A percentile compares a stretch with the other conserved stretches of the same genome.
Conservation (phyloP, 2,797 vertebrate genomes). For the Numenius phaeopus region DNA sequence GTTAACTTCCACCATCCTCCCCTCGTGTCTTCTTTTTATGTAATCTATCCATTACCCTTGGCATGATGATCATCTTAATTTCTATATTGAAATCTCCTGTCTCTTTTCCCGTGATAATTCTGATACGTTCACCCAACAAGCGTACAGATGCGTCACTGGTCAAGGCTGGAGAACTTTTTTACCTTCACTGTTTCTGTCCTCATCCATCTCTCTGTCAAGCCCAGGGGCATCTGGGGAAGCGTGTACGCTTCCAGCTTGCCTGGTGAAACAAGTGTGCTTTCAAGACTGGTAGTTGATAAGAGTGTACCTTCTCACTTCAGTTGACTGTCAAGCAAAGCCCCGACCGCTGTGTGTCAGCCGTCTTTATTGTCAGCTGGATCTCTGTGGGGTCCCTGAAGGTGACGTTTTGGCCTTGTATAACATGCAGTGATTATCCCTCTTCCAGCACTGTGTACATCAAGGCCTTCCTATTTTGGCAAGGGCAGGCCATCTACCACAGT, state of each 20-base stretch:
- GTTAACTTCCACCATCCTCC: neutral
- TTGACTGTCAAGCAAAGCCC: neutral
- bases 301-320: neutral
- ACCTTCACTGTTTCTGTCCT: neutral
- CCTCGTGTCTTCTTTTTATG: neutral
- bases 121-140: neutral
- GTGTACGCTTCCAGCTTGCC: neutral
- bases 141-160: neutral
- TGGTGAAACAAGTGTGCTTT: neutral
- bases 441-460: neutral
- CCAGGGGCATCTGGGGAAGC: neutral
- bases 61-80: neutral
- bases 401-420: neutral
- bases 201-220: neutral
- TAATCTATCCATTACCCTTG: neutral
- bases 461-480: neutral
- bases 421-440: neutral
- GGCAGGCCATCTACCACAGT: neutral
- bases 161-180: slow-evolving; percentile 55
- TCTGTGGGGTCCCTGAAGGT: neutral
- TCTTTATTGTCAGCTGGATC: neutral
- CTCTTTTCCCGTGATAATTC: neutral
- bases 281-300: neutral
- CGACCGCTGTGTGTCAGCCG: neutral
- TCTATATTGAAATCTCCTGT: neutral